Evolutionary conservation across 2,797 vertebrate genomes (phyloP), one percentile per base, ranked within the genome.

Genomic region (Delichon dasypus): DNA sequence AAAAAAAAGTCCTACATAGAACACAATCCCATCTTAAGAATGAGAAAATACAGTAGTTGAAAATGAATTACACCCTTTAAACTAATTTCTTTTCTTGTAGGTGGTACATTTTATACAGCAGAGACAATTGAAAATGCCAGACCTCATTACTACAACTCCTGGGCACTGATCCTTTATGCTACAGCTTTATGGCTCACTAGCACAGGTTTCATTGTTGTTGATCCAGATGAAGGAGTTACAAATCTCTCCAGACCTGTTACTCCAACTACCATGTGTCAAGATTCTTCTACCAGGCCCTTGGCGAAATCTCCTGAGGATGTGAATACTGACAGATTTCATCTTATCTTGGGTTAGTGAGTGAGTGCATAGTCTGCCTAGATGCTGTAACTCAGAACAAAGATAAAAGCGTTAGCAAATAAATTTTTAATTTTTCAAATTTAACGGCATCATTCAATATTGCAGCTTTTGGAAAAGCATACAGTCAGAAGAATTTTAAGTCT

Each of bases 181-280:
- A 96, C 98, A 44, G 98, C 99, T 11, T 96, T 99, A 54, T 99
- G 99, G 99, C 98, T 99, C 26, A 98, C 98, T 79, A 98, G 98
- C 97, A 99, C 98, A 19, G 99, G 98, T 79, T 98, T 99, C 73
- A 61, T 98, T 9, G 60, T 97, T 81, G 89, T 97, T 85, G 98
- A 98, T 93, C 96, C 97, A 14, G 99, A 99, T 40, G 99, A 99
- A 89, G 95, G 98, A 32, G 97, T 98, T 32, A 95, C 97, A 76
- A 98, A 98, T 94, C 98, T 99, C 85, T 99, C 99, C 53, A 97
- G 99, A 71, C 99, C 99, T 61, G 99, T 99, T 75, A 99, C 99
- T 30, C 99, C 99, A 85, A 99, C 99, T 81, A 98, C 98, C 71
- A 98, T 99, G 98, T 99, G 98, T 64, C 98, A 98, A 85, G 97